Evolutionary conservation across 2,888 invertebrate genomes (phyloP).

Genomic region (Syrphus vitripennis): DNA sequence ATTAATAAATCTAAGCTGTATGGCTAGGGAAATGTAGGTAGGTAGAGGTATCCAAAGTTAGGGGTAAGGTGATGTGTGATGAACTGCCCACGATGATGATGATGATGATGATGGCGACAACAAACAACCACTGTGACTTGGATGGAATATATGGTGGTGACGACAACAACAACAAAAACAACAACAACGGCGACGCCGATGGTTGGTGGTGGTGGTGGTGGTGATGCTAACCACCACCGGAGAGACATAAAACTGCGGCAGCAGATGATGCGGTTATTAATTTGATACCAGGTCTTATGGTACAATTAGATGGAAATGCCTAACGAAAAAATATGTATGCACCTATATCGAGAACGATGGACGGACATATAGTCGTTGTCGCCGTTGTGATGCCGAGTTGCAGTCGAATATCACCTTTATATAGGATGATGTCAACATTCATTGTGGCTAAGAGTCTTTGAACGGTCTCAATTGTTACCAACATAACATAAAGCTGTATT

Average conservation of each 20-base stretch:
- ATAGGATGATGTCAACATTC: slow-evolving; percentile 63
- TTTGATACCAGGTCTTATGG: slow-evolving; percentile 61
- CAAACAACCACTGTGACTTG: slow-evolving; percentile 3
- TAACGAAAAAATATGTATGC: too few relatives aligned
- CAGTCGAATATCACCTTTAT: slow-evolving; percentile 5
- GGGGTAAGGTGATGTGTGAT: slow-evolving; percentile 54
- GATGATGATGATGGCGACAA: neutral
- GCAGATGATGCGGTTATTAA: slow-evolving; percentile 72
- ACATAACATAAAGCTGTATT: neutral
- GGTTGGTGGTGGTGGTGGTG: neutral
- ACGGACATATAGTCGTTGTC: slow-evolving; percentile 52
- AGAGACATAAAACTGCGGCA: slow-evolving; percentile 70
- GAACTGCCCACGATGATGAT: slow-evolving; percentile 66
- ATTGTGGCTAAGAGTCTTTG: slow-evolving; percentile 65
- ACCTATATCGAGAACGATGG: slow-evolving; percentile 62
- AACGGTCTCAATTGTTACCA: slow-evolving; percentile 46
- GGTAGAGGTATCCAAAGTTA: slow-evolving; percentile 13
- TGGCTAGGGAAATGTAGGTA: neutral
- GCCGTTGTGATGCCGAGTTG: neutral
- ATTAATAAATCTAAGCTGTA: slow-evolving; percentile 41
- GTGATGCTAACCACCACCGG: slow-evolving; percentile 36
- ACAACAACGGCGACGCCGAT: neutral
- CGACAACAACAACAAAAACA: neutral
- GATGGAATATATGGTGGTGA: neutral
- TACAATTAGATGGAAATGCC: slow-evolving; percentile 61